These are phyloP conservation scores for Acanthornis magna DNA, from an alignment of 2,797 vertebrate species.

Conservation along the genomic window DNA sequence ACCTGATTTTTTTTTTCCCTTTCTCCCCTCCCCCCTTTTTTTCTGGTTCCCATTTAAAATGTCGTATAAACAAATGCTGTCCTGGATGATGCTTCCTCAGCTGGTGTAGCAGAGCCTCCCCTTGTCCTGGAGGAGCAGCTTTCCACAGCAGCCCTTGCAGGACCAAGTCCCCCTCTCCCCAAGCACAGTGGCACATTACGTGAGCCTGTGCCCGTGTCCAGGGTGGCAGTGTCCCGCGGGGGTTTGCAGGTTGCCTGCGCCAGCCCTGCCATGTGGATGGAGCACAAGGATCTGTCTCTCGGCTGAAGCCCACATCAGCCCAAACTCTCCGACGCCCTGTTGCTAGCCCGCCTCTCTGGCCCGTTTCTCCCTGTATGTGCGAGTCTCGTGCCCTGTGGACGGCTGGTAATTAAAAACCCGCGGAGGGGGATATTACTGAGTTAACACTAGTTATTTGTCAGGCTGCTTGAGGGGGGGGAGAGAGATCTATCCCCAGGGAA, in stretches of 20 bases:
- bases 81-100: not conserved
- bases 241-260: not conserved
- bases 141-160: not conserved
- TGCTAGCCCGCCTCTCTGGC: not conserved
- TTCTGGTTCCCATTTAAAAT: not conserved
- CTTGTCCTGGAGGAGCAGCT: not conserved
- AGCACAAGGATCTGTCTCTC: not conserved
- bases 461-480: conserved; percentile 43
- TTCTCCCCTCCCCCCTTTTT: not conserved
- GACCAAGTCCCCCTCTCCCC: not conserved
- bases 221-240: conserved; percentile 1
- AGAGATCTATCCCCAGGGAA: conserved; percentile 72
- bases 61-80: not conserved
- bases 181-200: not conserved
- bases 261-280: not conserved
- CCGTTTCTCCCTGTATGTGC: not conserved
- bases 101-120: not conserved
- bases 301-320: not conserved
- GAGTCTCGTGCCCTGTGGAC: conserved; percentile 26
- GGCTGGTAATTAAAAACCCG: conserved; percentile 72
- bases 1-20: not conserved
- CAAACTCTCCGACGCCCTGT: conserved; percentile 5
- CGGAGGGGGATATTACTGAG: conserved; percentile 73
- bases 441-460: conserved; percentile 77
- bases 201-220: not conserved